Evolutionary conservation across 2,888 invertebrate species (phyloP).

Genomic region (Acleris sparsana): DNA sequence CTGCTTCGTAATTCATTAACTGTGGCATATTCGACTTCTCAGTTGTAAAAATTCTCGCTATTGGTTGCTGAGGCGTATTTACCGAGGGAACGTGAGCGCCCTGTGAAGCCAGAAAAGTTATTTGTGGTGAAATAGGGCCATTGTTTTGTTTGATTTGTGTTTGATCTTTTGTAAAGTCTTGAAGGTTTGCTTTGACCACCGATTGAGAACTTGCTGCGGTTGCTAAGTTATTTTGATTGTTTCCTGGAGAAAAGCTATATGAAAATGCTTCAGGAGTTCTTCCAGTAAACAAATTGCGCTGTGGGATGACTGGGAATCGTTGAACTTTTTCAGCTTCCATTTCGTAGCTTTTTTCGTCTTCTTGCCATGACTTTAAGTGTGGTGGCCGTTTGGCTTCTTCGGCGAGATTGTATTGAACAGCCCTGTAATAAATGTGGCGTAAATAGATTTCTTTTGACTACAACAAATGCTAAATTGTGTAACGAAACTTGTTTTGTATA

Average conservation of each 20-base stretch:
- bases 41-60: constrained; percentile 60
- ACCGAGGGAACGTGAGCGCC: constrained; percentile 70
- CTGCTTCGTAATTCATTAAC: constrained; percentile 73
- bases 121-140: constrained; percentile 71
- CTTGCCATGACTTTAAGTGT: constrained; percentile 65
- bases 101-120: constrained; percentile 77
- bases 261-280: constrained; percentile 79
- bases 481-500: too few species aligned
- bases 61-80: constrained; percentile 56
- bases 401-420: constrained; percentile 76
- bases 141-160: constrained; percentile 61
- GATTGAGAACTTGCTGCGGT: constrained; percentile 61
- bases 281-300: constrained; percentile 69
- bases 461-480: not conserved
- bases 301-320: constrained; percentile 52
- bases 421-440: constrained; percentile 51
- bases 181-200: constrained; percentile 57
- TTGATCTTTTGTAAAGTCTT: constrained; percentile 60
- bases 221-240: constrained; percentile 62
- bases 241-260: constrained; percentile 61
- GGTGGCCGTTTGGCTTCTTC: constrained; percentile 76
- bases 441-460: constrained; percentile 10
- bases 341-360: constrained; percentile 60
- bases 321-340: constrained; percentile 54
- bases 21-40: constrained; percentile 72